These are phyloP conservation scores for Phocoena phocoena DNA, from an alignment of 2,113 vertebrate species.

Conservation along the genomic window DNA sequence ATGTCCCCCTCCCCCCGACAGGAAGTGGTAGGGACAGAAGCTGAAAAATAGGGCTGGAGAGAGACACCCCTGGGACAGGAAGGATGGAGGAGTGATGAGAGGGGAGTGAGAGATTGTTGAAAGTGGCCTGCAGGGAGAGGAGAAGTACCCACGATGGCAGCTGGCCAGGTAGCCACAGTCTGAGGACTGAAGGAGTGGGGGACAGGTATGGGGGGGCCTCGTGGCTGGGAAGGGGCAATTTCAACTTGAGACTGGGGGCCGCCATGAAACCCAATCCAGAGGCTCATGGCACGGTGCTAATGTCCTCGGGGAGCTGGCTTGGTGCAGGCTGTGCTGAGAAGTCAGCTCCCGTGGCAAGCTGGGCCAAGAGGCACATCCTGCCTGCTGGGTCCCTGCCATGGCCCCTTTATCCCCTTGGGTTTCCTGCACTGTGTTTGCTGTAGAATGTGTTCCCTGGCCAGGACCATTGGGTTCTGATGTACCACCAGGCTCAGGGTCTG, in stretches of 20 bases:
- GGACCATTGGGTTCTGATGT: not conserved
- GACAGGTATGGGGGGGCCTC: accelerated
- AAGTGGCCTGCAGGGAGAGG: not conserved
- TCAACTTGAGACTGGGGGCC: not conserved
- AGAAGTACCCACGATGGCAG: not conserved
- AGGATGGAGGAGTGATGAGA: not conserved
- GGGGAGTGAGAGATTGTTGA: not conserved
- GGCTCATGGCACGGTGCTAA: not conserved
- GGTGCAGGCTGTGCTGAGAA: not conserved
- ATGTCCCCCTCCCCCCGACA: not conserved
- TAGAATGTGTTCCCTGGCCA: not conserved
- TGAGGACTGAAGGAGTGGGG: no score
- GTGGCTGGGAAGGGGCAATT: not conserved
- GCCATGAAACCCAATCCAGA: not conserved
- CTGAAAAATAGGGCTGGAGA: not conserved
- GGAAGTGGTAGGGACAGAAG: not conserved
- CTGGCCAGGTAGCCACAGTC: not conserved
- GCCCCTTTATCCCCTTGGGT: not conserved
- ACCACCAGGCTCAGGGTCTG: not conserved
- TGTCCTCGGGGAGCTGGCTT: not conserved
- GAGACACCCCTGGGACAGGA: not conserved
- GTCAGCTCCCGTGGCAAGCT: not conserved
- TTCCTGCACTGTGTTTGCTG: not conserved
- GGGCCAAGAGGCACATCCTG: not conserved
- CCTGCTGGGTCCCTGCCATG: not conserved